Evolutionary conservation across 2,113 vertebrate genomes (phyloP), one percentile per base, ranked within the genome.

Genomic region (Lasiurus borealis): DNA sequence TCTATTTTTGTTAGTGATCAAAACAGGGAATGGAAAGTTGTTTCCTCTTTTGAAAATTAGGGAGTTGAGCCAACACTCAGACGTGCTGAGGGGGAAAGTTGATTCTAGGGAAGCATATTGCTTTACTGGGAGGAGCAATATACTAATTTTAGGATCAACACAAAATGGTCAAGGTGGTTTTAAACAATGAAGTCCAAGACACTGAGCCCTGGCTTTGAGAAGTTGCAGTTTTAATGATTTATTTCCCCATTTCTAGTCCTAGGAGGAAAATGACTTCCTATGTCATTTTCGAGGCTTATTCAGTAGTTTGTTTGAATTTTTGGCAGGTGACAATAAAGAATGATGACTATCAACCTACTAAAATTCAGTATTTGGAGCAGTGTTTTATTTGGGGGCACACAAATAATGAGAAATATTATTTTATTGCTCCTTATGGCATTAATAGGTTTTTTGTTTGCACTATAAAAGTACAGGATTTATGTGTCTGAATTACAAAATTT

Each of bases 311-410:
- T 36, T 57, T 75, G 34, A 44, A 40, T 85, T 71, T 85, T 91
- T 88, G 34, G 76, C 44, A 40, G 48, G 21, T 46, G 18, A 64
- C 95, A 95, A 44, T 64, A 76, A 91, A 72, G 25, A 93, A 27
- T 62, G 19, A n/a, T 73, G 40, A 78, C 14, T 44, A 36, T 2
- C 83, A 54, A 23, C 72, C 15, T 50, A 78, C 8, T 93, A 5
- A 96, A 95, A 29, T 62, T n/a, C 10, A 69, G 19, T 27, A 44
- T 77, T 81, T 10, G 59, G 19, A 54, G 18, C 15, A 40, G 46
- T 71, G 48, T 66, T 90, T 62, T 73, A 68, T 90, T 95, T 94
- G n/a, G 40, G 27, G 76, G 29, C 14, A 34, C 21, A 64, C 5
- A 75, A 18, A 59, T 52, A 46, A 46, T 81, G 25, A 95, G 15